Conservation (phyloP, 2,113 vertebrate genomes). For the Melanotaenia duboulayi region DNA sequence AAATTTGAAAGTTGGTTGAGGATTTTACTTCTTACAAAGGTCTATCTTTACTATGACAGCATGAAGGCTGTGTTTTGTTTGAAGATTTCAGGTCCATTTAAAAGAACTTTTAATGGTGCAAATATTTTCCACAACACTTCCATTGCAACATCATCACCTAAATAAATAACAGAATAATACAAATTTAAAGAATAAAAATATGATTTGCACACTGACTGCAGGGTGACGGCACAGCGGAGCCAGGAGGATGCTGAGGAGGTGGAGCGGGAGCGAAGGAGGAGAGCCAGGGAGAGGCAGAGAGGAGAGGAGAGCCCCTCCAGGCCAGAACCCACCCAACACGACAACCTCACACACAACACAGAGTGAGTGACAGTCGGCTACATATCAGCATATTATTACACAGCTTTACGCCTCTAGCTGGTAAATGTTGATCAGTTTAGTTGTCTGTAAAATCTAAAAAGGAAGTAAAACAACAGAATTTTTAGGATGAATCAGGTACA, state of each 20-base stretch:
- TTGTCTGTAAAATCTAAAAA: no score
- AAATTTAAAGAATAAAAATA: no score
- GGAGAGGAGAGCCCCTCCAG: slow-evolving; percentile 29
- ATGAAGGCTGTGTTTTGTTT: not conserved
- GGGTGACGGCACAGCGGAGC: slow-evolving; percentile 87
- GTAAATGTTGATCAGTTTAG: no score
- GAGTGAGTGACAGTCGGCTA: slow-evolving; percentile 34
- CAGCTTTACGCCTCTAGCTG: not conserved
- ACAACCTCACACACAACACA: slow-evolving; percentile 16
- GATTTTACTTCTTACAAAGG: not conserved
- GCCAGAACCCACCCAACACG: slow-evolving; percentile 24
- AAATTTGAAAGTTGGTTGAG: no score
- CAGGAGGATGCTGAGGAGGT: slow-evolving; percentile 89
- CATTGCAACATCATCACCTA: no score
- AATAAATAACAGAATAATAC: no score
- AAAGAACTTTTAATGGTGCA: not conserved
- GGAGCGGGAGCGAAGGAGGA: slow-evolving; percentile 80
- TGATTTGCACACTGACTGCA: slow-evolving; percentile 51
- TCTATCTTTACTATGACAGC: not conserved
- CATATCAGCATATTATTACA: not conserved
- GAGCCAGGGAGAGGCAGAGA: slow-evolving; percentile 77
- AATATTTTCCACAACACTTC: no score
- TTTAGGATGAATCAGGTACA: no score
- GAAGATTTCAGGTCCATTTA: not conserved
- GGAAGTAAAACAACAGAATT: no score